Evolutionary conservation across 2,797 vertebrate species (phyloP), one percentile per base, ranked within the genome.

Genomic region (Discoglossus pictus): DNA sequence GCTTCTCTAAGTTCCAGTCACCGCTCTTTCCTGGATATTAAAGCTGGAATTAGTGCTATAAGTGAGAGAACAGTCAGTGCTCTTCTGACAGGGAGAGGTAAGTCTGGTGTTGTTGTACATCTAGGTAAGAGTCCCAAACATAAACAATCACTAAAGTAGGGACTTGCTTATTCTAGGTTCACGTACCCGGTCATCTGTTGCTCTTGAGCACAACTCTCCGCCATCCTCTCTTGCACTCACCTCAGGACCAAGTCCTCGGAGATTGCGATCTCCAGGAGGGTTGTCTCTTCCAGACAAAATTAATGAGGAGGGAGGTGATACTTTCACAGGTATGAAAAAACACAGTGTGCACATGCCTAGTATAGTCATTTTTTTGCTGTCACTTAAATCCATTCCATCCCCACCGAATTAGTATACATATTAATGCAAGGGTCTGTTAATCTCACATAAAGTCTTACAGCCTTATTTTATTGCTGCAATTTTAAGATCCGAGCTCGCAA

Each of bases 1-100:
- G 86, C 93, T 27, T 93, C 92, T 68, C 91, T 94, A 90, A 93
- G 92, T 7, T 68, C 93, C 55, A 93, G 92, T 61, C 93, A 93
- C 66, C 93, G 92, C 53, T 87, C 93, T 52, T 89, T 94, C 71
- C 79, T 95, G 82, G 93, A 94, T 39, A 88, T 91, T 70, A 82
- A 80, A 10, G 83, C 91, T 2, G 87, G 88, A 36, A 74, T 79
- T 7, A 82, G 61, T 6, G 65, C 46, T 35, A 73, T 73, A 18
- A 82, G 88, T 4, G 91, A 93, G 51, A 80, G 91, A 74, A 92
- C 92, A 66, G 88, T 90, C 62, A 86, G 86, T 76, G 88, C 80
- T 81, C 85, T 85, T 20, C 82, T 92, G 7, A 91, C 81, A 1
- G 91, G 93, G 78, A 86, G 92, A 90, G 92, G 93, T 94, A 75